Base-by-base conservation (phyloP, 2,888 invertebrate species). In the Acleris sparsana region DNA sequence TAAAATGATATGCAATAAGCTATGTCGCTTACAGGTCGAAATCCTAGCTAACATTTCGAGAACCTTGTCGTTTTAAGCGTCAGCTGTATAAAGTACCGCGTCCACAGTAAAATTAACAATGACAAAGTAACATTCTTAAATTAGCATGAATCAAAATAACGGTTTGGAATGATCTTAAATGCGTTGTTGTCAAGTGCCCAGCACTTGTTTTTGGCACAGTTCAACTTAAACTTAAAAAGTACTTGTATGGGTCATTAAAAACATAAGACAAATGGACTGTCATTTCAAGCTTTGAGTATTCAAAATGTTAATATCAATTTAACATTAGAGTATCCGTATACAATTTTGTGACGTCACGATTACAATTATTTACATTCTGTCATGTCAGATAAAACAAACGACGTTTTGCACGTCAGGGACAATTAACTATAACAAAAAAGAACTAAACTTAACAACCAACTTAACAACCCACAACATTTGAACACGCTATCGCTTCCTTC, bases 1-100 rank as follows among this genome's bases (percentile, higher is more conserved):
- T 82, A 85, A 87, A 88, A 88, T 92, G 92, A 92, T 92, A 92
- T 92, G 92, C 92, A 89, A 89, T 75, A 92, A 89, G 91, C 89
- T 89, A 87, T 79, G 75, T 70, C 67, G 71, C 77, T 79, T 80
- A 78, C 83, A 76, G 74, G 73, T 75, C 63, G 67, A 66, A 69
- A 72, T 71, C 77, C 70, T 65, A 66, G 72, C 72, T 74, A 75
- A 51, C 44, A 61, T 75, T 74, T 73, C 55, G 33, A 53, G 49
- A 58, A 66, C 62, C 57, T 57, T 56, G 66, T 66, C 57, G 56
- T 29, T 25, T 29, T 46, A 29, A 56, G 44, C 22, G 29, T 65
- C 51, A 48, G 46, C 61, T 22, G 51, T n/a, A 16, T 56, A 56
- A 44, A 51, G 44, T 61, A 43, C 55, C 33, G 56, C 56, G 16